Base-by-base conservation (phyloP, 2,888 invertebrate genomes). In the Pammene fasciana region DNA sequence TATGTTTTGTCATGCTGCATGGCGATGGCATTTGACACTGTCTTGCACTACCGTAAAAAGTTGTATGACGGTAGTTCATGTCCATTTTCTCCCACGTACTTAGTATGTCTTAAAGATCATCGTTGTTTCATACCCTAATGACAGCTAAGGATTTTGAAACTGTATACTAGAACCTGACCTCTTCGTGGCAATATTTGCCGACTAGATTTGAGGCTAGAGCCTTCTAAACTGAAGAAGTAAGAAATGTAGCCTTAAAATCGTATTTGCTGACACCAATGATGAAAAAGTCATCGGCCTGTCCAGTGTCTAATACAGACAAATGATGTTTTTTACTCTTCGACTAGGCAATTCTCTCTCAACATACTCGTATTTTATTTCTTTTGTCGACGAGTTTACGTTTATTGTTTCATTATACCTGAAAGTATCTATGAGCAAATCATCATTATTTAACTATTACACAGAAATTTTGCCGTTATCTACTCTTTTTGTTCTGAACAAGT, bases 361-460 rank as follows among this genome's bases (percentile, higher is more conserved):
- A n/a, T n/a, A n/a, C n/a, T n/a, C n/a, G n/a, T 26, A 26, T 3
- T 48, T 9, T 41, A 10, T 0, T 13, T 3, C 26, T 34, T 48
- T 8, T 9, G 38, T 41, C 8, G 50, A 52, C 26, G 2, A 26
- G 26, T 4, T 41, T 52, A 52, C 26, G 54, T 43, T 65, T 34
- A 45, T 65, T 45, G 45, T 55, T 16, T 34, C 34, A 45, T 55
- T 10, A 14, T 43, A 64, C 26, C 43, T 26, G 16, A 5, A 14
- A 48, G 54, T 54, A 46, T 45, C 26, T 13, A 38, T 10, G 46
- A 43, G 38, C 41, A 38, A 60, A 65, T 60, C 34, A 65, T 48
- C 60, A 70, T 70, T 70, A 70, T 65, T 65, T 70, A 38, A 48
- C 65, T 70, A 70, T 65, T 70, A 38, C n/a, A n/a, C 13, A 43